Evolutionary conservation across 2,113 vertebrate genomes (phyloP).

Genomic region (Perca fluviatilis): DNA sequence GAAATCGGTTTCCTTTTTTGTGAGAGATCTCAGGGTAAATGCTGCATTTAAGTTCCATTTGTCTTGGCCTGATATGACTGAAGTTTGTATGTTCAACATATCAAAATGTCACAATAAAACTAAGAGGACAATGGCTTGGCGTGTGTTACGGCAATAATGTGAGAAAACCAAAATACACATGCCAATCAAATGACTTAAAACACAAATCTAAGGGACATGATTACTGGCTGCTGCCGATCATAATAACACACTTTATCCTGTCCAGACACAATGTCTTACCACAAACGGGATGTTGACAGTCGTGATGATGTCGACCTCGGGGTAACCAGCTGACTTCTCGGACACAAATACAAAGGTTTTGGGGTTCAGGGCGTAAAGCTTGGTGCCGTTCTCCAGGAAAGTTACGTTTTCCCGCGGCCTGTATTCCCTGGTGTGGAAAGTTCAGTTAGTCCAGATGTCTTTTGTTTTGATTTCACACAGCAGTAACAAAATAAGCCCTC

Average conservation of each 20-base stretch:
- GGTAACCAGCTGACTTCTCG: constrained; percentile 90
- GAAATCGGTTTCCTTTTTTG: background rate
- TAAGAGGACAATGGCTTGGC: constrained; percentile 2
- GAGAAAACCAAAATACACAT: background rate
- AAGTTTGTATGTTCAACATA: constrained; percentile 2
- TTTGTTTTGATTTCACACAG: constrained; percentile 28
- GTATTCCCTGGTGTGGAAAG: constrained; percentile 87
- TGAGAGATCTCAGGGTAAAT: background rate
- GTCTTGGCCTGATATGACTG: background rate
- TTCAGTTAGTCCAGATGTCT: constrained; percentile 38
- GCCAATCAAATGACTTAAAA: background rate
- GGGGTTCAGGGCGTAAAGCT: constrained; percentile 91
- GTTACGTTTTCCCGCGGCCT: constrained; percentile 90
- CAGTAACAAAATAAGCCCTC: background rate
- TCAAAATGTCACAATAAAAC: constrained; percentile 17
- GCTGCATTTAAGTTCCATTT: background rate
- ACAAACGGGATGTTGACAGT: constrained; percentile 95
- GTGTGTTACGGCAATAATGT: background rate
- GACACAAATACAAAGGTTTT: constrained; percentile 92
- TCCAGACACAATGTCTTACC: constrained; percentile 83
- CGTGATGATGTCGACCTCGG: constrained; percentile 88
- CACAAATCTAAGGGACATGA: too few species aligned
- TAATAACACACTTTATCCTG: background rate
- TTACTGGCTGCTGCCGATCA: background rate
- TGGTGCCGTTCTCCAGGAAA: constrained; percentile 94